Evolutionary conservation across 2,888 invertebrate species (phyloP), one percentile per base, ranked within the genome.

Genomic region (Volucella zonaria): DNA sequence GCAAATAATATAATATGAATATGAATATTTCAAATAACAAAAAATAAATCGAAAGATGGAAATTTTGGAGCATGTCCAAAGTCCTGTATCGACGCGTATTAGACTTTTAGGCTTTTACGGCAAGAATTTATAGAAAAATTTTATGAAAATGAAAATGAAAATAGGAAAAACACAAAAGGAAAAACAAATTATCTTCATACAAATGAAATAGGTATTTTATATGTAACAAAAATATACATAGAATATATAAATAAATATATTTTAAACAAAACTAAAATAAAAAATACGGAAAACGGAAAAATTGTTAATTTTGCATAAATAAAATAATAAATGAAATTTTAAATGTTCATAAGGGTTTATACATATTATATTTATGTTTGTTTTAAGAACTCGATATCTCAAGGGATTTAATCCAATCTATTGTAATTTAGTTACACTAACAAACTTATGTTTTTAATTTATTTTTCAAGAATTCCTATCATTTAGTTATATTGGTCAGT

Each of bases 41-140:
- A 76, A 67, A 14, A 66, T 51, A 49, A 47, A 88, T 83, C 88
- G 71, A 86, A 85, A 92, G 92, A 91, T 92, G 92, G 92, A 92
- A 89, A 92, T 92, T 88, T 89, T 91, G 91, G 92, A 92, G 88
- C 90, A 90, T 88, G 90, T 91, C 88, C 92, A 92, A 89, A 92
- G 91, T 89, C 91, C 92, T 82, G 91, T 92, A 74, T 90, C 92
- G 87, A 92, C 91, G 87, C 90, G 92, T 89, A 91, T 92, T 89
- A 90, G 91, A 87, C 91, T 92, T 87, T 91, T 92, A 91, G 92
- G 92, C 87, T 91, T 92, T 89, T 92, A 92, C 88, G 92, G 92
- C 79, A 92, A 92, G 87, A 91, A 90, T 87, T 89, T 92, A 89
- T 92, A 91, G 89, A 86, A 87, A 52, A 87, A 82, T 88, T 87